Evolutionary conservation across 2,113 vertebrate species (phyloP).

Genomic region (Isichthys henryi): DNA sequence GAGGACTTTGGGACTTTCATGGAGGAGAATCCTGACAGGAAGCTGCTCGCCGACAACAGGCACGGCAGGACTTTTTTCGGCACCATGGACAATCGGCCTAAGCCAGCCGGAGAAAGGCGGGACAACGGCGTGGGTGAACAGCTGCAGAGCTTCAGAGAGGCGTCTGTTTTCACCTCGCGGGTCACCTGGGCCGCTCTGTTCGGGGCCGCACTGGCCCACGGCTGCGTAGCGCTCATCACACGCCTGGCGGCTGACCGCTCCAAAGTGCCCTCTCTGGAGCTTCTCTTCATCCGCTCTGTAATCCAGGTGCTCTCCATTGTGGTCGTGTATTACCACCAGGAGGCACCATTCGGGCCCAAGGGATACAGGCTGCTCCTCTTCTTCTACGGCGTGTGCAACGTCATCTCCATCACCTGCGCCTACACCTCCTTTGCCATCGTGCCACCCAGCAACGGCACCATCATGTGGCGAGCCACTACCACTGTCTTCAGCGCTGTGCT

Average conservation of each 20-base stretch:
- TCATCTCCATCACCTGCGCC: slow-evolving; percentile 89
- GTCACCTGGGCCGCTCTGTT: slow-evolving; percentile 81
- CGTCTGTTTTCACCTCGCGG: slow-evolving; percentile 69
- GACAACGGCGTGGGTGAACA: slow-evolving; percentile 54
- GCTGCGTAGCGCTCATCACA: slow-evolving; percentile 79
- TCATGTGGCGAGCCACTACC: slow-evolving; percentile 85
- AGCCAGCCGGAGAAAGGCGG: slow-evolving; percentile 41
- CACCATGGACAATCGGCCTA: slow-evolving; percentile 56
- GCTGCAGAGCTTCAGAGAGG: slow-evolving; percentile 69
- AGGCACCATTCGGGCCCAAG: slow-evolving; percentile 78
- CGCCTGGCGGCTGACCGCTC: slow-evolving; percentile 76
- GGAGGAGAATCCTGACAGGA: slow-evolving; percentile 80
- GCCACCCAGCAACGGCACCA: slow-evolving; percentile 72
- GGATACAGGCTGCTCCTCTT: slow-evolving; percentile 78
- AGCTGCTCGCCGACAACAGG: slow-evolving; percentile 62
- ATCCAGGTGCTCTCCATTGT: slow-evolving; percentile 73
- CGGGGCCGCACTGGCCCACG: slow-evolving; percentile 77
- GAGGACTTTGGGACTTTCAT: slow-evolving; percentile 74
- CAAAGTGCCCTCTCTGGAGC: slow-evolving; percentile 78
- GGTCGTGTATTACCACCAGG: slow-evolving; percentile 72
- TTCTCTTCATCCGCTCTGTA: slow-evolving; percentile 81
- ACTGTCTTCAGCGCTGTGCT: slow-evolving; percentile 80
- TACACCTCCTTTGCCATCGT: slow-evolving; percentile 82
- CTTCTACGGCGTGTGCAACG: slow-evolving; percentile 79
- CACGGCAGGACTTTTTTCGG: slow-evolving; percentile 71